Percentiles rank a stretch among this genome's conserved stretches.
phyloP scores from a whole-genome alignment of 64 coral and sea anemone genomes.

The Pocillopora verrucosa region DNA sequence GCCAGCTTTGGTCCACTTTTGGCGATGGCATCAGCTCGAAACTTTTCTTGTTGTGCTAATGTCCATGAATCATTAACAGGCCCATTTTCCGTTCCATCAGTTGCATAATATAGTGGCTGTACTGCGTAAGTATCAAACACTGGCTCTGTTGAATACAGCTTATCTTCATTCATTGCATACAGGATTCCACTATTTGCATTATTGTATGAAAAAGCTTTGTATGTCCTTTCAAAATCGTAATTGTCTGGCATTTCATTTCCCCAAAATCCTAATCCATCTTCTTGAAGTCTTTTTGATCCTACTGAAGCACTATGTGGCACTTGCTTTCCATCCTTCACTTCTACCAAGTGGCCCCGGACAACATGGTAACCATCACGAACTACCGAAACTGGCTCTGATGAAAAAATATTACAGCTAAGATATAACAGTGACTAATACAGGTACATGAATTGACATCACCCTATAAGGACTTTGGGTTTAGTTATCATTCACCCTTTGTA shows the following conservation, averaged over 20 bases:
- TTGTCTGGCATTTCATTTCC: conserved; percentile 23
- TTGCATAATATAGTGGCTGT: background rate
- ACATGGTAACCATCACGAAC: conserved; percentile 45
- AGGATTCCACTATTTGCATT: conserved; percentile 4
- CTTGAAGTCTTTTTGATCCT: background rate
- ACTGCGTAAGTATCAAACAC: background rate
- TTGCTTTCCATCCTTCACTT: conserved; percentile 63
- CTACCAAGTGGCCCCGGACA: conserved; percentile 52
- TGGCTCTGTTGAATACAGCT: conserved; percentile 4
- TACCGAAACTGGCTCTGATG: conserved; percentile 38
- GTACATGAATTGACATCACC: too few relatives aligned
- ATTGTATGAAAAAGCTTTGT: background rate
- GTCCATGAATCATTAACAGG: background rate
- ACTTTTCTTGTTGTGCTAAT: conserved; percentile 66
- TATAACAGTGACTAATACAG: too few relatives aligned
- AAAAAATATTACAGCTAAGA: background rate
- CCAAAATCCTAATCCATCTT: background rate
- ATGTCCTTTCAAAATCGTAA: conserved; percentile 11
- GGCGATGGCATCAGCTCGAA: conserved; percentile 72
- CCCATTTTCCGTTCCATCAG: background rate
- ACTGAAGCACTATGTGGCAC: background rate
- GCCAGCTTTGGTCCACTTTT: conserved; percentile 79
- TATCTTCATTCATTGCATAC: conserved; percentile 37
- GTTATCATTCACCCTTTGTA: background rate
- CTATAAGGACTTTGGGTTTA: too few relatives aligned